Evolutionary conservation across 2,113 vertebrate species (phyloP), one percentile per base, ranked within the genome.

Genomic region (Aix galericulata): DNA sequence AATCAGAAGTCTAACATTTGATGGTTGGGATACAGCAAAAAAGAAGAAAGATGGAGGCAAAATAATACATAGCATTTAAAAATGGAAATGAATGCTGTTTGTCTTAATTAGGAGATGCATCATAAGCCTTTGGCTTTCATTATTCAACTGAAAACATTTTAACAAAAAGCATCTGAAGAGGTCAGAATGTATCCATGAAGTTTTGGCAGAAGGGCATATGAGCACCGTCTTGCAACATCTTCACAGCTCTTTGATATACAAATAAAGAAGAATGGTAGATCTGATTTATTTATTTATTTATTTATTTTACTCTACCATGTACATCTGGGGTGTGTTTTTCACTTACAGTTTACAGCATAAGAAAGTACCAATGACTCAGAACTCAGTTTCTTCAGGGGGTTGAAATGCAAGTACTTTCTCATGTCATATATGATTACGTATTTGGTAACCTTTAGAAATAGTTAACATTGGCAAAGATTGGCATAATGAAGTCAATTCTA

Each of bases 391-490:
- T 87, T 83, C 48, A 62, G 94, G 93, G 86, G 93, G 86, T 95
- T 96, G 89, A 97, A 97, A 88, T 91, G 72, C 91, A 89, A 97
- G 87, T 94, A 53, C 72, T 97, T 97, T 94, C 96, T 95, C 91
- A 74, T 88, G 50, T 92, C 52, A 73, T 81, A 72, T 84, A 94
- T 80, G 91, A 96, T 93, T 94, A 91, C 72, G 87, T 97, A 96
- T 94, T 97, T 95, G 94, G 84, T 97, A 97, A 97, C 96, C 97
- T 98, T 98, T 97, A 97, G 94, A 96, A 96, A 95, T 63, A 97
- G 96, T 95, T 97, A 97, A 83, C 89, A 96, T 63, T 63, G 92
- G 95, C 96, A 97, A 97, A 97, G 90, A 93, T 81, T 97, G 97
- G 94, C 93, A 92, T 76, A 95, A 93, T 95, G 83, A 86, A 97